Evolutionary conservation across 2,888 invertebrate genomes (phyloP).

Genomic region (Rhyacophila evoluta): DNA sequence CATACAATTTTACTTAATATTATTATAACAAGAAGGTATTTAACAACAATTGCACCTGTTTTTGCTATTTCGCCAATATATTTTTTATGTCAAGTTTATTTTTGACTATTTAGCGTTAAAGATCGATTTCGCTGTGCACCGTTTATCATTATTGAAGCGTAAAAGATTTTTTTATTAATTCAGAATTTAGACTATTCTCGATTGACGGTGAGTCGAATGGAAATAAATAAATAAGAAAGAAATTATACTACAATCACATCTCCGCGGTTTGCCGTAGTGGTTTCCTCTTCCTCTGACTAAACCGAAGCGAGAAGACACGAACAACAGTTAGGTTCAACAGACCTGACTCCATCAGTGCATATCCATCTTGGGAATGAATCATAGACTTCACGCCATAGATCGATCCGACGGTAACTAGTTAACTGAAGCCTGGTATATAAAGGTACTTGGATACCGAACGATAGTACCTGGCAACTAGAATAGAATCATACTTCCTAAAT

Average conservation of each 20-base stretch:
- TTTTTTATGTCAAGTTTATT: too few relatives aligned
- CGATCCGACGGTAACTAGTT: slow-evolving; percentile 13
- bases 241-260: background rate
- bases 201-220: background rate
- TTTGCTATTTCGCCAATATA: too few relatives aligned
- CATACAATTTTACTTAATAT: too few relatives aligned
- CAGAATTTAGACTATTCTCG: background rate
- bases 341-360: slow-evolving; percentile 51
- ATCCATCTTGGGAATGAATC: slow-evolving; percentile 54
- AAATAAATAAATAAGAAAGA: background rate
- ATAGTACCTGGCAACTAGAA: too few relatives aligned
- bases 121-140: too few relatives aligned
- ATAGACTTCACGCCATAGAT: slow-evolving; percentile 44
- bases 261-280: background rate
- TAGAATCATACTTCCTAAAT: too few relatives aligned
- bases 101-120: too few relatives aligned
- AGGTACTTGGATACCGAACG: too few relatives aligned
- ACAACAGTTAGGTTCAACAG: slow-evolving; percentile 54
- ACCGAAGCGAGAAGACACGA: slow-evolving; percentile 1
- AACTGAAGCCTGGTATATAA: background rate
- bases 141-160: background rate
- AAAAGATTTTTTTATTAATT: background rate
- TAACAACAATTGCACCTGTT: too few relatives aligned
- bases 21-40: too few relatives aligned
- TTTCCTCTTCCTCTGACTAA: background rate